phyloP scores from a whole-genome alignment of 2,797 vertebrate genomes.

The Dallia pectoralis region DNA sequence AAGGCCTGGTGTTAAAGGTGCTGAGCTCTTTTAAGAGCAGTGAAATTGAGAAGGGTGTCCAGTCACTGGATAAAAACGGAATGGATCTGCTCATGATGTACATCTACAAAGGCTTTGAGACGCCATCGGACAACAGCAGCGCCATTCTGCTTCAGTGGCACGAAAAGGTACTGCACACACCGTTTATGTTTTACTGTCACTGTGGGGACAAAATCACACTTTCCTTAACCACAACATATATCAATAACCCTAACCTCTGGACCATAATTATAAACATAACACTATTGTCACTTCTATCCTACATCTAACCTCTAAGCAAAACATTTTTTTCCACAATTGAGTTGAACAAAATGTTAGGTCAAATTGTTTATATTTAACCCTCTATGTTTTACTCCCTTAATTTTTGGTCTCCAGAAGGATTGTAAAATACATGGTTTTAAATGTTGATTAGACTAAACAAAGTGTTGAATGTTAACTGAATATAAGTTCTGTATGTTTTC shows the following conservation, averaged over 20 bases:
- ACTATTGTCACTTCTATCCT: background rate
- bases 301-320: background rate
- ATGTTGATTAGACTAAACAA: background rate
- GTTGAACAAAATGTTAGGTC: background rate
- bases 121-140: conserved; percentile 96
- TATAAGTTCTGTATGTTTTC: conserved; percentile 7
- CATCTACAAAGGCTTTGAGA: conserved; percentile 99
- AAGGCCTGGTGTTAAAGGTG: conserved; percentile 93
- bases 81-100: conserved; percentile 99
- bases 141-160: conserved; percentile 96
- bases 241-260: background rate
- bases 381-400: background rate
- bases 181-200: background rate
- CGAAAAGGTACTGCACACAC: conserved; percentile 82
- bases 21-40: conserved; percentile 95
- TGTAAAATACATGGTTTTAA: background rate
- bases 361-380: background rate
- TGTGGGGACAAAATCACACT: background rate
- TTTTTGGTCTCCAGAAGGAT: background rate
- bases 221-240: background rate
- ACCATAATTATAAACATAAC: too few species aligned
- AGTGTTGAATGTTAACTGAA: background rate
- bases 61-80: conserved; percentile 90
- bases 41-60: conserved; percentile 95
- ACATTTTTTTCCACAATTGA: background rate